Percentiles rank a stretch among this genome's conserved stretches.
phyloP scores from a whole-genome alignment of 2,113 vertebrate species.

The Siphamia tubifer region DNA sequence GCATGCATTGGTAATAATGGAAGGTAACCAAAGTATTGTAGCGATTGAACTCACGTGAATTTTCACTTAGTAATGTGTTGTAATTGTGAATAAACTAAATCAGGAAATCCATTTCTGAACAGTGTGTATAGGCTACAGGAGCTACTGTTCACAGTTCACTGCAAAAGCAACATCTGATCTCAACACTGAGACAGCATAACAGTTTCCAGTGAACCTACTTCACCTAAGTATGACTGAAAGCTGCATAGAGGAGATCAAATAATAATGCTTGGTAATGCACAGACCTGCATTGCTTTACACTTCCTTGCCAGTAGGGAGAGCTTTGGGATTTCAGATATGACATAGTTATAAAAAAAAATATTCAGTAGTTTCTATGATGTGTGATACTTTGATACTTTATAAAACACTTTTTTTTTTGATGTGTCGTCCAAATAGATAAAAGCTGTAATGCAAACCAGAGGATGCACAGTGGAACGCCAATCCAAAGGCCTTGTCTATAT shows the following conservation, averaged over 20 bases:
- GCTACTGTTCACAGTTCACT: conserved; percentile 51
- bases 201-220: conserved; percentile 21
- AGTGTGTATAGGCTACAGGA: conserved; percentile 5
- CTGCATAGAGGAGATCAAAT: conserved; percentile 10
- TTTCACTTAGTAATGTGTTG: background rate
- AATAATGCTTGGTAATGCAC: conserved; percentile 4
- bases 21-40: no score
- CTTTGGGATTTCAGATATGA: conserved; percentile 16
- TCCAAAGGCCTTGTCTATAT: conserved; percentile 22
- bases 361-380: background rate
- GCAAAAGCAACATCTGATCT: conserved; percentile 62
- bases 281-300: conserved; percentile 47
- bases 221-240: background rate
- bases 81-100: conserved; percentile 8
- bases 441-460: conserved; percentile 8
- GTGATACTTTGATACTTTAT: background rate
- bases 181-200: conserved; percentile 34
- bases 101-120: conserved; percentile 1
- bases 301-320: conserved; percentile 61
- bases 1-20: no score
- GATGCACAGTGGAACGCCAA: conserved; percentile 3
- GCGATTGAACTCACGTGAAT: background rate
- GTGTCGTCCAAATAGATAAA: background rate
- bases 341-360: background rate
- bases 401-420: conserved; percentile 13